These are phyloP conservation scores for Lutraria lutraria DNA, from an alignment of 2,888 invertebrate species.

Conservation along the genomic window DNA sequence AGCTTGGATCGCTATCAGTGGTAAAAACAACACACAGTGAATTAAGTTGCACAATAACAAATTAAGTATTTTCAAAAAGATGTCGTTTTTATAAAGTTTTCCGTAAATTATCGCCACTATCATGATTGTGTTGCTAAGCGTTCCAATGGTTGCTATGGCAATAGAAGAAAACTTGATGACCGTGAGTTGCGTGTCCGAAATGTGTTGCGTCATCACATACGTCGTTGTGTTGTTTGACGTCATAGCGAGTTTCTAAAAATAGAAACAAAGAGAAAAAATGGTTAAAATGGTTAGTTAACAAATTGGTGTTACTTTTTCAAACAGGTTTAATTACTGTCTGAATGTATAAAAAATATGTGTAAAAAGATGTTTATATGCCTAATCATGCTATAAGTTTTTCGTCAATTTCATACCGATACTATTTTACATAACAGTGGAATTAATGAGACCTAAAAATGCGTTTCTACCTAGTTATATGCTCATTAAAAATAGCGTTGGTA, in stretches of 20 bases:
- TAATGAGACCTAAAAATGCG: too few relatives aligned
- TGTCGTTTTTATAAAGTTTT: constrained; percentile 61
- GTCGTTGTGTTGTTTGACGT: constrained; percentile 25
- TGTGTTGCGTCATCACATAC: neutral
- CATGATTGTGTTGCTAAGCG: constrained; percentile 64
- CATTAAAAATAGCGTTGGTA: too few relatives aligned
- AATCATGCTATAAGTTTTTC: too few relatives aligned
- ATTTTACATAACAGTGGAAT: too few relatives aligned
- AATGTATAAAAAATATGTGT: neutral
- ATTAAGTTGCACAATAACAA: constrained; percentile 69
- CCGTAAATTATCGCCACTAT: constrained; percentile 65
- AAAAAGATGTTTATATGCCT: too few relatives aligned
- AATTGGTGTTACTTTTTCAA: too few relatives aligned
- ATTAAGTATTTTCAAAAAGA: constrained; percentile 71
- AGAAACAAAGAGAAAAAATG: too few relatives aligned
- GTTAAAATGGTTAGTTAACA: too few relatives aligned
- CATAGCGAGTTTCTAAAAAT: neutral
- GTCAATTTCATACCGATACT: too few relatives aligned
- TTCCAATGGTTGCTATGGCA: constrained; percentile 59
- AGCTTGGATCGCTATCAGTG: constrained; percentile 66
- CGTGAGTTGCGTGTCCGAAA: constrained; percentile 43
- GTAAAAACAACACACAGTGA: constrained; percentile 61
- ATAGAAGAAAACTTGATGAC: constrained; percentile 59
- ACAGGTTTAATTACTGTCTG: neutral
- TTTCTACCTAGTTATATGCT: too few relatives aligned